Base-by-base conservation (phyloP, 2,797 vertebrate species). In the Peromyscus eremicus region DNA sequence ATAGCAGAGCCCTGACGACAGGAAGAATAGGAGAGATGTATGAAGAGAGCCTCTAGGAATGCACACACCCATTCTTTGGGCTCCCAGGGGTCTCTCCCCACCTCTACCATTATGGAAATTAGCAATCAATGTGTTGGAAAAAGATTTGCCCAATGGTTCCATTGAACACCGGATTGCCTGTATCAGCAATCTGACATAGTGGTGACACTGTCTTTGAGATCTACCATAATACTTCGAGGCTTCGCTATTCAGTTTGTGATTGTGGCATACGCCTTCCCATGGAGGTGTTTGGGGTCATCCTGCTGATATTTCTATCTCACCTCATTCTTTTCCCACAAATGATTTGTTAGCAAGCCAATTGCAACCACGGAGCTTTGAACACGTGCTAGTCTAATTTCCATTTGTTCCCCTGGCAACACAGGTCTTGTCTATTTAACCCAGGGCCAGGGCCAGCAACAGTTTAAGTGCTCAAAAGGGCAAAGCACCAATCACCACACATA, bases 401-500 rank as follows among this genome's bases (percentile, higher is more conserved):
- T 92, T 89, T 62, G 89, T 75, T 91, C 76, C 46, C 77, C 46
- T 37, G 46, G 27, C 0, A 14, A 87, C 77, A 52, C 9, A 57
- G 52, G 70, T 75, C n/a, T n/a, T 60, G 37, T 79, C 64, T 40
- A 40, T 49, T 97, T 95, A 96, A 92, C 77, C 90, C 62, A 84
- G 86, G 55, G 77, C 79, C 66, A 86, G 40, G 34, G 25, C 79
- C 62, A 57, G 89, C 64, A 83, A 91, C 37, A 49, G 46, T 23
- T 55, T 94, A 89, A 96, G 79, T 87, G 66, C 83, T 86, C 6
- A 64, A 97, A 97, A 97, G 94, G 91, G 86, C 93, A 96, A 91
- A 87, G 43, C n/a, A 71, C 37, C 91, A 94, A 97, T 97, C 94
- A 95, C 5, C 94, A 82, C n/a, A 91, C 4, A 34, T 62, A 68